Percentiles rank a stretch among this genome's conserved stretches.
These are phyloP conservation scores for Stegodyphus mimosarum DNA, from an alignment of 1,140 invertebrate species.

Conservation along the genomic window DNA sequence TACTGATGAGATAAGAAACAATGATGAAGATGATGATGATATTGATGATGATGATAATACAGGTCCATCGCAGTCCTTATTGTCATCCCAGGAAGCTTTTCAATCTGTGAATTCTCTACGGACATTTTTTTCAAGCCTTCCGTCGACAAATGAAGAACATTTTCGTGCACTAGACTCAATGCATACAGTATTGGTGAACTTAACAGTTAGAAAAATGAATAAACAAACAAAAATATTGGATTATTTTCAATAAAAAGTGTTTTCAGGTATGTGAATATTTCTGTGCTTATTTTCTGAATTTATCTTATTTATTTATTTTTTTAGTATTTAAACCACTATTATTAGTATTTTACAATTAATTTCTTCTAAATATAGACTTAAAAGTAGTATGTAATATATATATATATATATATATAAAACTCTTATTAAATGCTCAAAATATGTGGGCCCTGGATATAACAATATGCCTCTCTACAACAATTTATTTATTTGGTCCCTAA, in stretches of 20 bases:
- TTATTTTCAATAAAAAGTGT: too few species aligned
- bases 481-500: slow-evolving; percentile 1
- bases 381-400: too few species aligned
- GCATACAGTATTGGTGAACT: slow-evolving; percentile 7
- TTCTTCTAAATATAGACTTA: too few species aligned
- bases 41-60: neutral
- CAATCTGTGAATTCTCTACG: slow-evolving; percentile 3
- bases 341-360: too few species aligned
- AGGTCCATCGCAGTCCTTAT: too few species aligned
- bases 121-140: slow-evolving; percentile 15
- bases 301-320: too few species aligned
- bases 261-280: too few species aligned
- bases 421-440: slow-evolving; percentile 2
- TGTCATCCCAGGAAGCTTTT: neutral
- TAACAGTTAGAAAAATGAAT: slow-evolving; percentile 14
- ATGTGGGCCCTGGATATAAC: slow-evolving; percentile 1
- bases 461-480: slow-evolving; percentile 7
- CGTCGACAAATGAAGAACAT: neutral
- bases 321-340: too few species aligned
- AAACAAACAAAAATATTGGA: too few species aligned
- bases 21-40: neutral
- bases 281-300: too few species aligned
- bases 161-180: slow-evolving; percentile 10
- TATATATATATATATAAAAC: too few species aligned
- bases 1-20: too few species aligned